Evolutionary conservation across 2,113 vertebrate species (phyloP).

Genomic region (Sphyrna mokarran): DNA sequence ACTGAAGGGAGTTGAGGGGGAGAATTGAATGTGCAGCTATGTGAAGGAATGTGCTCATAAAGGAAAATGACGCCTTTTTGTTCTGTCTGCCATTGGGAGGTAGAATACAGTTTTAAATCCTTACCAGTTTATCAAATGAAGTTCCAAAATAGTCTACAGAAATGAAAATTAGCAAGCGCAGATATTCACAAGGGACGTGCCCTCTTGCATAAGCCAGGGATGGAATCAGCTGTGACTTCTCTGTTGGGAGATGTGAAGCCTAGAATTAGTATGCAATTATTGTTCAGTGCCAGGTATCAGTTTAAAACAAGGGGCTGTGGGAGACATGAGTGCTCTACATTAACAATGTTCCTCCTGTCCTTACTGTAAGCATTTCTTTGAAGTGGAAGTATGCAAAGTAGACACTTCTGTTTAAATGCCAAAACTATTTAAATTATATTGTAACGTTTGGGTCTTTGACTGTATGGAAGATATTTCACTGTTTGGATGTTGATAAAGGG

Average conservation of each 20-base stretch:
- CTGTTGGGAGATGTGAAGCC: background rate
- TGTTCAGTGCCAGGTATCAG: background rate
- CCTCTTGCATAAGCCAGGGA: background rate
- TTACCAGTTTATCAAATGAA: background rate
- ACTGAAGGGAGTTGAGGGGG: background rate
- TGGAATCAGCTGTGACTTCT: slow-evolving; percentile 18
- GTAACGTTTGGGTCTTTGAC: background rate
- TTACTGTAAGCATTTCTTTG: background rate
- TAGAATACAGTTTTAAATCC: background rate
- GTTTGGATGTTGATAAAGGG: background rate
- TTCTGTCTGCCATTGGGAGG: background rate
- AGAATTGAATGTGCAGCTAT: background rate
- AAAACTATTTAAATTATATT: background rate
- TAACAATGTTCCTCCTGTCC: background rate
- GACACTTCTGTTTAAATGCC: background rate
- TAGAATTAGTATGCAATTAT: slow-evolving; percentile 1
- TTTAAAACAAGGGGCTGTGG: background rate
- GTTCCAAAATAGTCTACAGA: background rate
- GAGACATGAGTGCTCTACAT: background rate
- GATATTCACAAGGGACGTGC: background rate
- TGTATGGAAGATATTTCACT: background rate
- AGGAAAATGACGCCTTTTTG: background rate
- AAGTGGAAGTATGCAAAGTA: background rate
- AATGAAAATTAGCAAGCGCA: background rate
- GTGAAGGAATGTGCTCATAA: background rate